These are phyloP conservation scores for Thecocarcelia acutangulata DNA, from an alignment of 2,888 invertebrate genomes.

Conservation along the genomic window DNA sequence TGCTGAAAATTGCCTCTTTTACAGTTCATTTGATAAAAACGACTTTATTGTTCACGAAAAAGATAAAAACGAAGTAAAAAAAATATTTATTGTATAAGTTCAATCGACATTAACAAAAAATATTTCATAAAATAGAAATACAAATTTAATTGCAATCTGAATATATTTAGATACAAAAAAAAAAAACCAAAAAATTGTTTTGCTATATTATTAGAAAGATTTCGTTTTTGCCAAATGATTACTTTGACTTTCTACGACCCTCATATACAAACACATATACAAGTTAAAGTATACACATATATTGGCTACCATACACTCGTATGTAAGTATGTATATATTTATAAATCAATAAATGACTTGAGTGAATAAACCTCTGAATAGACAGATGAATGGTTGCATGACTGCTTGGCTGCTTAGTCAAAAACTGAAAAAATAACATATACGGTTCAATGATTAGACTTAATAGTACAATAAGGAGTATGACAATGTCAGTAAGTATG, in stretches of 20 bases:
- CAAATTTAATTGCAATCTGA: constrained; percentile 65
- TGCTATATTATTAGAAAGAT: constrained; percentile 52
- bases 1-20: constrained; percentile 25
- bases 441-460: constrained; percentile 65
- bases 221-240: constrained; percentile 14
- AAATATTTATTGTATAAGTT: constrained; percentile 25
- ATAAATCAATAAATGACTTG: constrained; percentile 58
- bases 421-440: constrained; percentile 30
- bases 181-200: constrained; percentile 66
- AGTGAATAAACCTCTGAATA: constrained; percentile 54
- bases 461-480: constrained; percentile 63
- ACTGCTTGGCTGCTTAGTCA: constrained; percentile 54
- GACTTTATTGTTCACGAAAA: constrained; percentile 11
- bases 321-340: too few species aligned
- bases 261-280: not conserved
- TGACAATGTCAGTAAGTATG: constrained; percentile 31
- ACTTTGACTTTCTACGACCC: not conserved
- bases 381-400: constrained; percentile 57
- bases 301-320: too few species aligned
- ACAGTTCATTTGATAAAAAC: constrained; percentile 60
- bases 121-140: constrained; percentile 56
- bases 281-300: not conserved
- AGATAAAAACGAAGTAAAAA: constrained; percentile 8
- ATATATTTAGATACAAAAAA: constrained; percentile 60
- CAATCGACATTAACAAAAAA: constrained; percentile 34